These are phyloP conservation scores for Nesometra sesokonis DNA, from an alignment of 35 echinoderm and acorn worm genomes.

Conservation along the genomic window DNA sequence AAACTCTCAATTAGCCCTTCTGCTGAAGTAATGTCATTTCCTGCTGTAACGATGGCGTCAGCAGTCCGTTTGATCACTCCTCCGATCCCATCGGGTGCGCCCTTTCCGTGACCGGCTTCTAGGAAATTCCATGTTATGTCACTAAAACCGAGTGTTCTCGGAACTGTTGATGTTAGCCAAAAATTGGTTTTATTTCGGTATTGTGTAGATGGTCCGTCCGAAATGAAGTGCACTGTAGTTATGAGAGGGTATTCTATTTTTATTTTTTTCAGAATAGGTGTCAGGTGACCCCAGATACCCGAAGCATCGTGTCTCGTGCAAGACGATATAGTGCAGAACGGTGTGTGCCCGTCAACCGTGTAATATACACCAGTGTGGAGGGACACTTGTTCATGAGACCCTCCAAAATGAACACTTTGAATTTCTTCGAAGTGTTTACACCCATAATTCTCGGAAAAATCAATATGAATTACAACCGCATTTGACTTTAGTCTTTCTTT, in stretches of 20 bases:
- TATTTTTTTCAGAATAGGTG: too few species aligned
- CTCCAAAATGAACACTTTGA: slow-evolving; percentile 30
- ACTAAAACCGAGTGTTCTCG: slow-evolving; percentile 13
- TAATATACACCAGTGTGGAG: neutral
- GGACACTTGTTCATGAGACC: slow-evolving; percentile 9
- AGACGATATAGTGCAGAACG: too few species aligned
- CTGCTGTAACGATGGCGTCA: slow-evolving; percentile 1
- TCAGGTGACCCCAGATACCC: too few species aligned
- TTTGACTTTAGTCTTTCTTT: neutral
- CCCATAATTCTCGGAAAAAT: slow-evolving; percentile 22
- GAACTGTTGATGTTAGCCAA: slow-evolving; percentile 23
- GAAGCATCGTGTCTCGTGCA: too few species aligned
- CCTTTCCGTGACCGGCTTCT: slow-evolving; percentile 23
- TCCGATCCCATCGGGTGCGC: slow-evolving; percentile 30
- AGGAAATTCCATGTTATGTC: slow-evolving; percentile 18
- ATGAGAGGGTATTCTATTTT: neutral
- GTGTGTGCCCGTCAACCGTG: neutral
- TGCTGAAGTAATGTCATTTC: slow-evolving; percentile 13
- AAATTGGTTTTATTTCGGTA: slow-evolving; percentile 34
- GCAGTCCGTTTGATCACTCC: slow-evolving; percentile 26
- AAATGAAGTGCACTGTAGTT: slow-evolving; percentile 30
- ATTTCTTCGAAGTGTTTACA: slow-evolving; percentile 27
- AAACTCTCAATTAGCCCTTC: neutral
- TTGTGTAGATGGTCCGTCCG: slow-evolving; percentile 21
- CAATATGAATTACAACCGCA: neutral